phyloP scores from a whole-genome alignment of 2,888 invertebrate genomes.

The Eudasyphora cyanicolor region DNA sequence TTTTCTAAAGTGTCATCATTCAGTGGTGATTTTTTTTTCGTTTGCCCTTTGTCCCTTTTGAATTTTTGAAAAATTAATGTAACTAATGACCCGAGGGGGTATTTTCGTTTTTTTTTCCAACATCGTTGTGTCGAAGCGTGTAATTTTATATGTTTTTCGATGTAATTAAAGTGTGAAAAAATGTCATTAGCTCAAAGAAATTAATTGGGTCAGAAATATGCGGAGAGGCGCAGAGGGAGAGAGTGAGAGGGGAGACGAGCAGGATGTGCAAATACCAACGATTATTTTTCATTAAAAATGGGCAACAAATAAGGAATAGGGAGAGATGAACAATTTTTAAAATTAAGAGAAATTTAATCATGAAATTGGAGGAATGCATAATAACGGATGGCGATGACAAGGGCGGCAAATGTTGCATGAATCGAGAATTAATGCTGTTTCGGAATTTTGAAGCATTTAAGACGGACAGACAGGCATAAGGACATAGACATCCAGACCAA shows the following conservation, averaged over 20 bases:
- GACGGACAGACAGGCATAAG: no score
- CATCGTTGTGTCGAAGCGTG: conserved; percentile 20
- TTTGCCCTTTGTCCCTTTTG: neutral
- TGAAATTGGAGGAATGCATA: neutral
- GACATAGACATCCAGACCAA: no score
- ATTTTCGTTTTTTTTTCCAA: no score
- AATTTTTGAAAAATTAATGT: conserved; percentile 31
- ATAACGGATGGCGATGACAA: neutral
- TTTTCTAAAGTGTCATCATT: neutral
- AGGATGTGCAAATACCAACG: neutral
- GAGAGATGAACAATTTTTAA: neutral
- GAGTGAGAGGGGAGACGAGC: no score
- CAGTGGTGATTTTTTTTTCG: conserved; percentile 19
- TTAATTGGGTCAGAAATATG: conserved; percentile 8
- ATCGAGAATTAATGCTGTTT: no score
- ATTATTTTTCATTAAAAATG: neutral
- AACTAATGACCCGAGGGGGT: conserved; percentile 22
- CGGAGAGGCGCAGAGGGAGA: no score
- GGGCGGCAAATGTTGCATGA: no score
- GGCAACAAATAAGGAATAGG: neutral
- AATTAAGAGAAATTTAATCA: neutral
- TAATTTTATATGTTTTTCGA: conserved; percentile 21
- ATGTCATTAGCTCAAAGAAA: conserved; percentile 22
- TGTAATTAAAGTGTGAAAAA: conserved; percentile 45
- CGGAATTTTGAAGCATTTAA: no score